Base-by-base conservation (phyloP, 2,888 invertebrate species). In the Chouioia cunea region DNA sequence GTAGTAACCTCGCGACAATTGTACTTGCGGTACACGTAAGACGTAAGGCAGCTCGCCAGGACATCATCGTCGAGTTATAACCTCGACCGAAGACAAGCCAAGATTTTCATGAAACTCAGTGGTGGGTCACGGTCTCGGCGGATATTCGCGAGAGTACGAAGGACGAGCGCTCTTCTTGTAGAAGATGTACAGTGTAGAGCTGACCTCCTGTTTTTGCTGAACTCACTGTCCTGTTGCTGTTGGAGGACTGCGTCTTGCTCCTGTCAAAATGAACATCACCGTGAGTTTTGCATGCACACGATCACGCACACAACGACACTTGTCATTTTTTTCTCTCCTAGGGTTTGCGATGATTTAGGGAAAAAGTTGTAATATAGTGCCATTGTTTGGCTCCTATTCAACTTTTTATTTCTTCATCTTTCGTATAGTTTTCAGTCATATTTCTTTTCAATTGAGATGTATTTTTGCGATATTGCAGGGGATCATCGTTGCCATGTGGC, bases 401-500 rank as follows among this genome's bases (percentile, higher is more conserved):
- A 65, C 4, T 52, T 43, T 14, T 50, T 23, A 27, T 10, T 52
- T 18, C 57, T 50, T 52, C 47, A 67, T 15, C 20, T 67, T 16
- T 50, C 1, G 6, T 50, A 50, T 50, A 36, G 36, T 36, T 36
- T 36, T 36, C 10, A 36, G 36, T 36, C 36, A 36, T 36, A 10
- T 36, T 36, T 36, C 6, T 36, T 36, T 3, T 36, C 36, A 36
- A 36, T 36, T 36, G 36, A 36, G 22, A 43, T n/a, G 36, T 43
- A 4, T 27, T 47, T 1, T 54, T 16, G 4, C 4, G 14, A 20
- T 10, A 36, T 52, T 62, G 78, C 86, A 93, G 93, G 89, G 89
- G 82, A 89, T 92, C 83, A 84, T 89, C 71, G 86, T 88, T 79
- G 91, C 92, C 69, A 86, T 92, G 78, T 88, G 90, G 77, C 90